Percentiles rank a stretch among this genome's conserved stretches.
Evolutionary conservation across 2,113 vertebrate genomes (phyloP).

Genomic region (Macrotus californicus): DNA sequence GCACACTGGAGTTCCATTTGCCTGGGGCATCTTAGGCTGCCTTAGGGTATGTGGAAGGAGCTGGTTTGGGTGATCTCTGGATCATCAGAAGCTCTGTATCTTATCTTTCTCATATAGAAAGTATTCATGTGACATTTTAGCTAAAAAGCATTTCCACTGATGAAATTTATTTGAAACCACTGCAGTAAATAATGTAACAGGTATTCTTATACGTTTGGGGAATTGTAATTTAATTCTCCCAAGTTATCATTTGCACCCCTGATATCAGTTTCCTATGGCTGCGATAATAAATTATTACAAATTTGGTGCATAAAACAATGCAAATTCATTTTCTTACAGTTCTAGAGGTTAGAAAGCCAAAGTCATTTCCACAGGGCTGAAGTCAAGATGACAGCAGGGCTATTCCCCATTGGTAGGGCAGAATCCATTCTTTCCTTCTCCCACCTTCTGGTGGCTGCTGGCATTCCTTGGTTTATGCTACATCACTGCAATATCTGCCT

Average conservation of each 20-base stretch:
- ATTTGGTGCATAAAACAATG: neutral
- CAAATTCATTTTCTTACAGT: neutral
- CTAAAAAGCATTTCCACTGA: neutral
- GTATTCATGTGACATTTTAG: neutral
- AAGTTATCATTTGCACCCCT: neutral
- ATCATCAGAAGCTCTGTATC: neutral
- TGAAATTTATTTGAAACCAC: neutral
- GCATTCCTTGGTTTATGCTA: neutral
- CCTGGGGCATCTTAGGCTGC: neutral
- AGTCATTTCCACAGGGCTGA: neutral
- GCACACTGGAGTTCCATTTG: neutral
- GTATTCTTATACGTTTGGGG: neutral
- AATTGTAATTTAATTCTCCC: neutral
- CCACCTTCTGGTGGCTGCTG: neutral
- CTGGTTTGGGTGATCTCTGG: neutral
- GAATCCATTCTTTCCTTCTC: neutral
- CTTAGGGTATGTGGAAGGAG: accelerated
- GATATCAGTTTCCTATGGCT: neutral
- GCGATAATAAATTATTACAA: neutral
- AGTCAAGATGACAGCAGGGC: neutral
- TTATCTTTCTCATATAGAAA: neutral
- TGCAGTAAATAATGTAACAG: neutral
- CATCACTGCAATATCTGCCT: neutral
- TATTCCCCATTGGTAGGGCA: neutral
- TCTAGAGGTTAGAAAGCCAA: neutral